These are phyloP conservation scores for Spheniscus humboldti DNA, from an alignment of 2,797 vertebrate species.

Conservation along the genomic window DNA sequence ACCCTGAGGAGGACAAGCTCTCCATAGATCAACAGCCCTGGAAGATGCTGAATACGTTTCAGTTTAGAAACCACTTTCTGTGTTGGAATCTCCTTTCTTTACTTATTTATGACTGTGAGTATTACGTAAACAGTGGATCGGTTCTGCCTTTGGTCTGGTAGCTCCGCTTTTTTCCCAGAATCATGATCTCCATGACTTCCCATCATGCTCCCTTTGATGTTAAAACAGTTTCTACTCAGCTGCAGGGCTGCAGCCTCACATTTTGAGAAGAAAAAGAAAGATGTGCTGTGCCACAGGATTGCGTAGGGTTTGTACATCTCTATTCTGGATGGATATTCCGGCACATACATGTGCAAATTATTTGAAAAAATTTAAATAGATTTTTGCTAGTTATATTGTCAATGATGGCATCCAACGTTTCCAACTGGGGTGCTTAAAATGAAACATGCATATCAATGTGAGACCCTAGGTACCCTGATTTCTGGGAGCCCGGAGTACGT, in stretches of 20 bases:
- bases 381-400: neutral
- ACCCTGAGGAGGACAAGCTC: neutral
- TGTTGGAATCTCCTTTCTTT: neutral
- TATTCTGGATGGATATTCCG: neutral
- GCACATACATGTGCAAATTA: fast-evolving
- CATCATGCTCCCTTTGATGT: neutral
- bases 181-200: neutral
- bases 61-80: neutral
- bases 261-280: neutral
- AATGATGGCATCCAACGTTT: neutral
- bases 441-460: fast-evolving
- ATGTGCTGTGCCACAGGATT: neutral
- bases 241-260: neutral
- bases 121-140: neutral
- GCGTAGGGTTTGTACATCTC: neutral
- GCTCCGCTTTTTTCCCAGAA: neutral
- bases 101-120: neutral
- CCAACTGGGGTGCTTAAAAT: neutral
- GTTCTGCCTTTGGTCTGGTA: neutral
- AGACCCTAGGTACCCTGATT: neutral
- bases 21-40: neutral
- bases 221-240: neutral
- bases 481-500: neutral
- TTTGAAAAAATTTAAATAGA: neutral
- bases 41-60: neutral